Conservation (phyloP, 2,113 vertebrate species). For the Panthera leo region DNA sequence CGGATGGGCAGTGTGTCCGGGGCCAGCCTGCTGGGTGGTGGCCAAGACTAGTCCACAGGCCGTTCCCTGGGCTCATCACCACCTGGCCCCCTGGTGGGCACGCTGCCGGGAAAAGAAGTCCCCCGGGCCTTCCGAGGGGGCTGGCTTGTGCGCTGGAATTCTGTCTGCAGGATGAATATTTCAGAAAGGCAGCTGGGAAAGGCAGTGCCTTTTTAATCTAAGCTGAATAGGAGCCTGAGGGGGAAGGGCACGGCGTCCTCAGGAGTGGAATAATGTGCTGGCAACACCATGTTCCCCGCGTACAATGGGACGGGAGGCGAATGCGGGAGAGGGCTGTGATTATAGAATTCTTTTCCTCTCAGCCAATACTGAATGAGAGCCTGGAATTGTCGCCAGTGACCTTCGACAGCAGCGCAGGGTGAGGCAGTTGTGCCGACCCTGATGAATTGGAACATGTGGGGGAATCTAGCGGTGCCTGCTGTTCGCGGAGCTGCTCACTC, state of each 20-base stretch:
- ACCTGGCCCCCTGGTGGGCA: background rate
- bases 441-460: background rate
- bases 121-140: background rate
- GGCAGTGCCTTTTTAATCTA: constrained; percentile 65
- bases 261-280: background rate
- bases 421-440: background rate
- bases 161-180: background rate
- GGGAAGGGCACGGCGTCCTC: background rate
- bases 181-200: constrained; percentile 63
- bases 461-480: background rate
- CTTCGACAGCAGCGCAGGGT: constrained; percentile 15
- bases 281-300: background rate
- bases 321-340: background rate
- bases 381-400: constrained; percentile 45
- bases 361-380: constrained; percentile 16
- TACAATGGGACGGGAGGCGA: constrained; percentile 37
- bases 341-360: constrained; percentile 4
- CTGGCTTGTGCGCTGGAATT: background rate
- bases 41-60: background rate
- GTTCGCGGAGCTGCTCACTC: background rate
- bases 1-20: rapidly evolving
- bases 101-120: background rate
- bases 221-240: constrained; percentile 48
- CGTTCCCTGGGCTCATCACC: background rate
- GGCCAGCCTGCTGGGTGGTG: background rate